Conservation (phyloP, 2,113 vertebrate species). For the Hiodon tergisus region DNA sequence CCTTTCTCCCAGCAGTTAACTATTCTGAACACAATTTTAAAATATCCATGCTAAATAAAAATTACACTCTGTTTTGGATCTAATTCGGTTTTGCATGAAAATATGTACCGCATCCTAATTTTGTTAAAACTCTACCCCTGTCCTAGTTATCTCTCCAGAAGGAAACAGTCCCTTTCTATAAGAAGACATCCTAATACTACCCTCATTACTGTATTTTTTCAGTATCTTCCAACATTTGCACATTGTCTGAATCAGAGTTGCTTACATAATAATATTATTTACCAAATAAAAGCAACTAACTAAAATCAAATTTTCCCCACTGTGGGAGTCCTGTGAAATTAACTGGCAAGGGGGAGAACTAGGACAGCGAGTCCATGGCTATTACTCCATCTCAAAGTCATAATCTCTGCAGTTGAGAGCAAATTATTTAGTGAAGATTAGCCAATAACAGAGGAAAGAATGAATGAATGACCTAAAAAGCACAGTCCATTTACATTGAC, state of each 20-base stretch:
- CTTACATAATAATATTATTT: background rate
- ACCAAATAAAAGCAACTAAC: background rate
- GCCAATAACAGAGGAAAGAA: background rate
- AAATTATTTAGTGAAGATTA: background rate
- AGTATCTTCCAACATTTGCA: background rate
- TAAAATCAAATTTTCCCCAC: background rate
- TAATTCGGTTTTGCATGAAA: background rate
- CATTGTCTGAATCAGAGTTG: constrained; percentile 7
- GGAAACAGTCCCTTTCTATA: constrained; percentile 13
- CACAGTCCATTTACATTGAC: background rate
- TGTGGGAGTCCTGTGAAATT: background rate
- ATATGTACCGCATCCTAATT: background rate
- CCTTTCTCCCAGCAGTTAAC: too few relatives aligned
- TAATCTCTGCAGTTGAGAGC: background rate
- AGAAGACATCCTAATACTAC: constrained; percentile 10
- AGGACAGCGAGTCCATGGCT: background rate
- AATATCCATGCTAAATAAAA: too few relatives aligned
- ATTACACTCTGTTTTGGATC: too few relatives aligned
- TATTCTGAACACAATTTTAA: too few relatives aligned
- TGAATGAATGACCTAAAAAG: background rate
- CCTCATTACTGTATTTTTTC: background rate
- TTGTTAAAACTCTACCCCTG: background rate
- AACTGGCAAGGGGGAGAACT: too few relatives aligned
- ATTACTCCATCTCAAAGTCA: background rate
- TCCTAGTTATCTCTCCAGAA: constrained; percentile 3